Evolutionary conservation across 23 tunicate genomes (phyloP).

Genomic region (Ascidia mentula): DNA sequence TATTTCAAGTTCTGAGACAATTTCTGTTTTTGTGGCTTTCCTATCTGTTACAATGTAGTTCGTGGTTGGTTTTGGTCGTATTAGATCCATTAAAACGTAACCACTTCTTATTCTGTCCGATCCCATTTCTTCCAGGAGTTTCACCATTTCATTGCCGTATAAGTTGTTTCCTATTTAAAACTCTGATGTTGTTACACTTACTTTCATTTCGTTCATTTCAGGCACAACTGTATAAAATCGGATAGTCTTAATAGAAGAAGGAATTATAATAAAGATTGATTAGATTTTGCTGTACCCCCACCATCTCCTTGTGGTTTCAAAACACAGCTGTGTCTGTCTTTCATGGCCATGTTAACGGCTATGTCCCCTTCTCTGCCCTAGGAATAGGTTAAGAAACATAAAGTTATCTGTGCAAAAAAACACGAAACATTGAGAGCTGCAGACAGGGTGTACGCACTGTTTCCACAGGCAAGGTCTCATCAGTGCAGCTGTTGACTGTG

Average conservation of each 20-base stretch:
- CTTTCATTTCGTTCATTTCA: too few species aligned
- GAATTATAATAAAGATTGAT: too few species aligned
- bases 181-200: too few species aligned
- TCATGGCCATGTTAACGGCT: slow-evolving; percentile 46
- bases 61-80: slow-evolving; percentile 36
- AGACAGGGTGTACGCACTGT: too few species aligned
- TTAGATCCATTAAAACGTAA: slow-evolving; percentile 76
- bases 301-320: slow-evolving; percentile 95
- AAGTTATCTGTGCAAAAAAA: too few species aligned
- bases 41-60: slow-evolving; percentile 16
- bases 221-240: too few species aligned
- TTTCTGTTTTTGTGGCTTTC: slow-evolving; percentile 17
- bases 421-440: background rate
- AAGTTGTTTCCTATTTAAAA: slow-evolving; percentile 94
- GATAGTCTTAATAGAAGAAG: too few species aligned
- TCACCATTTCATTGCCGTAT: slow-evolving; percentile 55
- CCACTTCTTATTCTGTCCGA: slow-evolving; percentile 41
- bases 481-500: too few species aligned
- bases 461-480: too few species aligned
- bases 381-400: too few species aligned
- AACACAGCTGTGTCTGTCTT: slow-evolving; percentile 56
- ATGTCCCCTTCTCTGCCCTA: slow-evolving; percentile 78
- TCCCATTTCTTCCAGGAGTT: slow-evolving; percentile 43
- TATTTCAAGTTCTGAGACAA: slow-evolving; percentile 72
- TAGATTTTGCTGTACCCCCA: too few species aligned